phyloP scores from a whole-genome alignment of 2,113 vertebrate species.

The Psittacula cyanocephala region DNA sequence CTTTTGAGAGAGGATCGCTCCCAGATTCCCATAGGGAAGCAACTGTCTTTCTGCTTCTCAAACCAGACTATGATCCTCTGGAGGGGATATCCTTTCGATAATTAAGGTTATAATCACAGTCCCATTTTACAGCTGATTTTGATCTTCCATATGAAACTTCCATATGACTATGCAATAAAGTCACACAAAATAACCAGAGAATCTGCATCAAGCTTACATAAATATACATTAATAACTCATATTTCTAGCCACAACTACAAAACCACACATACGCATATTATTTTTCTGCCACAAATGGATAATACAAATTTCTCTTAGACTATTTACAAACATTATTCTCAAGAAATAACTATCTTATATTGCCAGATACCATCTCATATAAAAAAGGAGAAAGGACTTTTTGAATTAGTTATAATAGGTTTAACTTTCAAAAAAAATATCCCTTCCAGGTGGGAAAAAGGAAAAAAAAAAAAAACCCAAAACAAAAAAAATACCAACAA shows the following conservation, averaged over 20 bases:
- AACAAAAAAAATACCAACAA: neutral
- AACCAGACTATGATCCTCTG: constrained; percentile 42
- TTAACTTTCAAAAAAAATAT: neutral
- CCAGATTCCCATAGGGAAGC: constrained; percentile 57
- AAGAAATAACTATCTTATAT: neutral
- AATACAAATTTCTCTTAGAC: neutral
- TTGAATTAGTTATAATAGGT: neutral
- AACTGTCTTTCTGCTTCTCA: constrained; percentile 28
- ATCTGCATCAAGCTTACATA: neutral
- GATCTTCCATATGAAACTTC: constrained; percentile 2
- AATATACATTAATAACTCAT: neutral
- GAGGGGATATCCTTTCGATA: constrained; percentile 29
- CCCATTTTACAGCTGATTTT: neutral
- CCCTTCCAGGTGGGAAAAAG: neutral
- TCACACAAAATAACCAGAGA: neutral
- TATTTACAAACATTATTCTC: neutral
- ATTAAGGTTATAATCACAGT: constrained; percentile 39
- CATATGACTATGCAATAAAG: neutral
- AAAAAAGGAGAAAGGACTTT: neutral
- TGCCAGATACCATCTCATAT: neutral
- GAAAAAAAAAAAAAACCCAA: neutral
- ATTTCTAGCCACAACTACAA: neutral
- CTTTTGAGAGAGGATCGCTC: constrained; percentile 62
- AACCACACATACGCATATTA: neutral
- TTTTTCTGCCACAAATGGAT: neutral